Percentiles rank a stretch among this genome's conserved stretches.
Conservation (phyloP, 2,888 invertebrate genomes). For the Drosophila algonquin region DNA sequence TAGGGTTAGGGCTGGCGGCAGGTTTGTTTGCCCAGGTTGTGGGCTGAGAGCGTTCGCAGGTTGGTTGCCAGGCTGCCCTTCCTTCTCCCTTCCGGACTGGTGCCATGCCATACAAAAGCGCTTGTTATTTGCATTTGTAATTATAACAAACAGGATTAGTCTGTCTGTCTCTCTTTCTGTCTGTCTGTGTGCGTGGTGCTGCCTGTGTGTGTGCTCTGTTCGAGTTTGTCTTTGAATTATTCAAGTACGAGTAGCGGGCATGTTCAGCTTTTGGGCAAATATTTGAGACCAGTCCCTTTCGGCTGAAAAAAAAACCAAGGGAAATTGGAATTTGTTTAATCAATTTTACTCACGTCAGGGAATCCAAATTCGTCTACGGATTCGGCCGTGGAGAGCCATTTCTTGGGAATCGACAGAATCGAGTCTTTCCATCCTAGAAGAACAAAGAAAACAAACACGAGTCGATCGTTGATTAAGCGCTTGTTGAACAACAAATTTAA, state of each 20-base stretch:
- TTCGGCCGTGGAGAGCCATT: slow-evolving; percentile 86
- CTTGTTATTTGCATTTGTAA: slow-evolving; percentile 83
- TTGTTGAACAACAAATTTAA: slow-evolving; percentile 38
- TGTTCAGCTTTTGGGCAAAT: slow-evolving; percentile 53
- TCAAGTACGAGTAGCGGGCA: slow-evolving; percentile 56
- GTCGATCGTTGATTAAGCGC: slow-evolving; percentile 34
- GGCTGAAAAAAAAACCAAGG: slow-evolving; percentile 21
- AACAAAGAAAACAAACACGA: slow-evolving; percentile 31
- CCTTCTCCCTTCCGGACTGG: slow-evolving; percentile 41
- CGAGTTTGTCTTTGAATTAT: slow-evolving; percentile 72
- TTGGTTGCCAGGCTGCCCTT: slow-evolving; percentile 40
- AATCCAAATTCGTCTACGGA: slow-evolving; percentile 84
- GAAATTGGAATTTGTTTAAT: slow-evolving; percentile 63
- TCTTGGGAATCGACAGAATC: slow-evolving; percentile 88
- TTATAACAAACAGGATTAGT: slow-evolving; percentile 82
- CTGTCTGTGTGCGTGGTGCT: slow-evolving; percentile 10
- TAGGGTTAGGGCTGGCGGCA: slow-evolving; percentile 38
- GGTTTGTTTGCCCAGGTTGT: slow-evolving; percentile 31
- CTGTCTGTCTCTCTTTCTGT: slow-evolving; percentile 46
- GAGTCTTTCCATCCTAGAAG: slow-evolving; percentile 90
- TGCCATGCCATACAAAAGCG: slow-evolving; percentile 69
- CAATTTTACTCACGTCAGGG: slow-evolving; percentile 83
- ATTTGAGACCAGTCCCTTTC: slow-evolving; percentile 43
- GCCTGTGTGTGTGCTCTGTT: slow-evolving; percentile 16
- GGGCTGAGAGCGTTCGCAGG: slow-evolving; percentile 8